A percentile compares a stretch with the other conserved stretches of the same genome.
Evolutionary conservation across 2,113 vertebrate genomes (phyloP).

Genomic region (Microtus richardsoni): DNA sequence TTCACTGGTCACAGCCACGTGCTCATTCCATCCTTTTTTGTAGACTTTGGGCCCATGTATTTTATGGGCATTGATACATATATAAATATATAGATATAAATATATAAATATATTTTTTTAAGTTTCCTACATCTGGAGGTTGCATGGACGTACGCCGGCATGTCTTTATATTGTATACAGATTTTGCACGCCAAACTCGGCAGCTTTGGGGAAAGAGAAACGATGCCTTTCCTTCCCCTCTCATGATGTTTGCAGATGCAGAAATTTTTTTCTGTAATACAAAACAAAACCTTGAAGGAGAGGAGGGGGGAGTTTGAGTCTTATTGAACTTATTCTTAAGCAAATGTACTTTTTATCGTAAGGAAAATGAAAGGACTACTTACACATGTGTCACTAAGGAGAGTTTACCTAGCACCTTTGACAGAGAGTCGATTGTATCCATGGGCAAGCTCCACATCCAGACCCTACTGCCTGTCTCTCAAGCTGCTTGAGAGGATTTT

Average conservation of each 20-base stretch:
- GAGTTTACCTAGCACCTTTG: conserved; percentile 93
- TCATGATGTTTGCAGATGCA: conserved; percentile 79
- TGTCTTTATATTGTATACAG: conserved; percentile 89
- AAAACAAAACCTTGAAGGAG: conserved; percentile 78
- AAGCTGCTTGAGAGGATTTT: conserved; percentile 66
- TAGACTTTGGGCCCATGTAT: conserved; percentile 87
- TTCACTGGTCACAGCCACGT: conserved; percentile 81
- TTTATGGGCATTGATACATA: conserved; percentile 88
- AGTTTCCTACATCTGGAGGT: conserved; percentile 89
- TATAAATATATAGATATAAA: conserved; percentile 89
- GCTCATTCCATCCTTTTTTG: conserved; percentile 90
- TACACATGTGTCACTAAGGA: conserved; percentile 90
- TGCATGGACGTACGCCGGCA: conserved; percentile 93
- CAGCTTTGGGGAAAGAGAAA: conserved; percentile 82
- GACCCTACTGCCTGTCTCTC: conserved; percentile 83
- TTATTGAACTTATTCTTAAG: conserved; percentile 86
- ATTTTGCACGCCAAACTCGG: conserved; percentile 88
- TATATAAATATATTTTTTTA: conserved; percentile 90
- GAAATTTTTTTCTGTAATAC: conserved; percentile 81
- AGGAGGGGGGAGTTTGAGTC: conserved; percentile 82
- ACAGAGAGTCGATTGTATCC: conserved; percentile 92
- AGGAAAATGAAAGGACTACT: conserved; percentile 87
- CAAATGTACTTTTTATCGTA: conserved; percentile 91
- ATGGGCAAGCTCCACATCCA: conserved; percentile 85
- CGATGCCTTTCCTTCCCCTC: conserved; percentile 74